Percentiles rank a stretch among this genome's conserved stretches.
These are phyloP conservation scores for Antigone vipio DNA, from an alignment of 2,113 vertebrate species.

Conservation along the genomic window DNA sequence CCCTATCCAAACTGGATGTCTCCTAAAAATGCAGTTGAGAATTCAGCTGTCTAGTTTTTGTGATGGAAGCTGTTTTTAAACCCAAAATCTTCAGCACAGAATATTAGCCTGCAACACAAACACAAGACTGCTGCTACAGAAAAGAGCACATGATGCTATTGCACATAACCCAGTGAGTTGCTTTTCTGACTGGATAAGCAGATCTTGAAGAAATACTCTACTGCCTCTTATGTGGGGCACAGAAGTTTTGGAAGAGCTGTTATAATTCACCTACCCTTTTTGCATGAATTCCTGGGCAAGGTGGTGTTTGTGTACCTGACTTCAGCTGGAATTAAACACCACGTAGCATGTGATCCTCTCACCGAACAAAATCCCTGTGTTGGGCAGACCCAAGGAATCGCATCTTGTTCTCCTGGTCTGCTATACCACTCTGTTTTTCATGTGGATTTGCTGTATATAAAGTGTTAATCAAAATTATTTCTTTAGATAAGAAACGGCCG, in stretches of 20 bases:
- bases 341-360: rapidly evolving
- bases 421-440: not conserved
- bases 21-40: not conserved
- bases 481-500: not conserved
- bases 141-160: not conserved
- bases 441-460: not conserved
- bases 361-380: rapidly evolving
- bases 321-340: not conserved
- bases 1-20: not conserved
- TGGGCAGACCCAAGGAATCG: not conserved
- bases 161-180: not conserved
- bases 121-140: not conserved
- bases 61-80: not conserved
- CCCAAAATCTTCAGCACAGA: not conserved
- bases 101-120: not conserved
- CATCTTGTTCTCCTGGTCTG: not conserved
- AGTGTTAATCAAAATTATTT: not conserved
- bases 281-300: not conserved
- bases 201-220: not conserved
- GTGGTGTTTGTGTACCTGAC: not conserved
- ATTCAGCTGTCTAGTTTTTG: not conserved
- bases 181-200: not conserved
- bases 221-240: rapidly evolving
- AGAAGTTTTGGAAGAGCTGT: not conserved
- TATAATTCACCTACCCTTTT: not conserved